Evolutionary conservation across 2,888 invertebrate species (phyloP), one percentile per base, ranked within the genome.

Genomic region (Odontocerum albicorne): DNA sequence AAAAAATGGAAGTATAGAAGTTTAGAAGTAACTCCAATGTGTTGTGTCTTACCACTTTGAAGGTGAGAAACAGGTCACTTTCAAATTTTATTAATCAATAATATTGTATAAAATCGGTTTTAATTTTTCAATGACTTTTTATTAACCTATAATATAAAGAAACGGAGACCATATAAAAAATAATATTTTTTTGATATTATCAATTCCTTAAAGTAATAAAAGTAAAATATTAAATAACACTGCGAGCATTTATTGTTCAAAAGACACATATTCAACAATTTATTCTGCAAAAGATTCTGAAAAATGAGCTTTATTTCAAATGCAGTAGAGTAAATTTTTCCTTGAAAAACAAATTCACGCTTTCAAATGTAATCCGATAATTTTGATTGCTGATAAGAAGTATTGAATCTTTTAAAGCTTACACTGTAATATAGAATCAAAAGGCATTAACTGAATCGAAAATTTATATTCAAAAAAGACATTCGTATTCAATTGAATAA

Each of bases 321-420:
- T 12, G 7, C 44, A 31, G 35, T 43, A 44, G 22, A 47, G 43
- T 12, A 15, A 39, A 27, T 15, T 35, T 43, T 52, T 33, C 40
- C 27, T 3, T 15, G 35, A 8, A 12, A 12, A 13, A 17, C 15
- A 12, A 16, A 22, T 21, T 13, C 35, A 32, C 15, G 13, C 42
- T 52, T 40, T 40, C 33, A 20, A 43, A 43, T 59, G 56, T 47
- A 59, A 59, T 56, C 55, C 50, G 55, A 59, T 56, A 49, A 22
- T 59, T 59, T 49, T 59, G 56, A 59, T 59, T 53, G 50, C 55
- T 56, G 55, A 59, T 59, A 59, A 53, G 47, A 31, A 36, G 39
- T 53, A 53, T 53, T 47, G 53, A 39, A 40, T 53, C 49, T 49
- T 27, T 40, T 32, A 21, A 40, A 21, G 35, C 19, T 35, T 8